Evolutionary conservation across 2,888 invertebrate genomes (phyloP), one percentile per base, ranked within the genome.

Genomic region (Aradus depressus): DNA sequence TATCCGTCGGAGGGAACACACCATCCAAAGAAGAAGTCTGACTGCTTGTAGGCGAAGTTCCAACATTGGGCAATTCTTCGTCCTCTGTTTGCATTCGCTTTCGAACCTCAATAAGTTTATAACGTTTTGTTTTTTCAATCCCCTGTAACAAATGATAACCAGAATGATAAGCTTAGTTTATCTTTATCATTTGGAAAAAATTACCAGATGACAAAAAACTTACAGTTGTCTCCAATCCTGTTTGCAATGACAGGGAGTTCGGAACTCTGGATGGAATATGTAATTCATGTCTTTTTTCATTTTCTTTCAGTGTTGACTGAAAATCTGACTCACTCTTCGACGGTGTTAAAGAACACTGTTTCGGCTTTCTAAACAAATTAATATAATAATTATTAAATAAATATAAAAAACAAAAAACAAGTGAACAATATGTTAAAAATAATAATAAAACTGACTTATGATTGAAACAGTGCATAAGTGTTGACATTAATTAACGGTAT

Each of bases 41-140:
- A 66, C 84, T 84, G 65, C 81, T 81, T 53, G 83, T 80, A 50
- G 84, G 83, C 42, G 81, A 79, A 57, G 74, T 73, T 47, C 55
- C 57, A 12, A 52, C 57, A 58, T 73, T 72, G 49, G 75, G 79
- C 22, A 69, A 70, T 61, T 81, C 81, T 62, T 89, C 89, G 64
- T 88, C 89, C 65, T 87, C 90, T 5, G 84, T 84, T 72, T 89
- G 85, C 77, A 90, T 82, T 64, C 82, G 80, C 65, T 86, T 81
- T 47, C 90, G 77, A 56, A 89, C 70, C 70, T 92, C 89, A 64
- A 85, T 81, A 69, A 90, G 87, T 64, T 81, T 77, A 61, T 79
- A 76, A 55, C 88, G 75, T 47, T 84, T 81, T 61, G 64, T 44
- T 51, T 58, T 56, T 34, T 59, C 58, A 28, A 55, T 39, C 8